A percentile compares a stretch with the other conserved stretches of the same genome.
These are phyloP conservation scores for Halichoerus grypus DNA, from an alignment of 2,113 vertebrate genomes.

Conservation along the genomic window DNA sequence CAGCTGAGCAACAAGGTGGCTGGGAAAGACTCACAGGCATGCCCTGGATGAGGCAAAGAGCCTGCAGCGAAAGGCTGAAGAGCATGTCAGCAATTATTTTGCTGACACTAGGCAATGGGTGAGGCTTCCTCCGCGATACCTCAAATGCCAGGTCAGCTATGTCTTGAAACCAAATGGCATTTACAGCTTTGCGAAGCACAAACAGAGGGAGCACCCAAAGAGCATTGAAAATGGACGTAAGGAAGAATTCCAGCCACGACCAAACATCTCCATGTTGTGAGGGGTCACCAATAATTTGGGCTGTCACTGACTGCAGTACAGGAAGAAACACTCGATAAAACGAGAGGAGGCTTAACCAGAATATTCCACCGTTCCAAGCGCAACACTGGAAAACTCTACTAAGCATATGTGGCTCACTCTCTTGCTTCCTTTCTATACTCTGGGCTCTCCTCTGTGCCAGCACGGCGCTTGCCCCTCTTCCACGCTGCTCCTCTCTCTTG, in stretches of 20 bases:
- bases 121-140: constrained; percentile 95
- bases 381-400: constrained; percentile 98
- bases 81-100: constrained; percentile 99
- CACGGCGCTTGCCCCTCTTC: constrained; percentile 91
- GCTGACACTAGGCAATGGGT: constrained; percentile 97
- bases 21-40: constrained; percentile 99
- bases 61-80: constrained; percentile 97
- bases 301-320: constrained; percentile 95
- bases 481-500: constrained; percentile 96
- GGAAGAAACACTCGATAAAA: constrained; percentile 98
- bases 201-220: constrained; percentile 99
- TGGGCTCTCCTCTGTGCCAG: constrained; percentile 95
- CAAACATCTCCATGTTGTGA: constrained; percentile 96
- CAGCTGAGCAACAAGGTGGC: constrained; percentile 95
- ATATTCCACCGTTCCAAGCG: constrained; percentile 98
- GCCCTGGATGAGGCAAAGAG: constrained; percentile 98
- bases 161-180: constrained; percentile 99
- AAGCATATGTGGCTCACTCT: constrained; percentile 95
- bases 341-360: constrained; percentile 98
- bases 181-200: constrained; percentile 98
- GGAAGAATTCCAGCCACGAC: constrained; percentile 97
- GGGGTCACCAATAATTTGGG: constrained; percentile 96
- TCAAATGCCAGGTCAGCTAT: constrained; percentile 98
- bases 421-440: constrained; percentile 94
- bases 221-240: constrained; percentile 96